Base-by-base conservation (phyloP, 2,113 vertebrate genomes). In the Halichoeres trimaculatus region DNA sequence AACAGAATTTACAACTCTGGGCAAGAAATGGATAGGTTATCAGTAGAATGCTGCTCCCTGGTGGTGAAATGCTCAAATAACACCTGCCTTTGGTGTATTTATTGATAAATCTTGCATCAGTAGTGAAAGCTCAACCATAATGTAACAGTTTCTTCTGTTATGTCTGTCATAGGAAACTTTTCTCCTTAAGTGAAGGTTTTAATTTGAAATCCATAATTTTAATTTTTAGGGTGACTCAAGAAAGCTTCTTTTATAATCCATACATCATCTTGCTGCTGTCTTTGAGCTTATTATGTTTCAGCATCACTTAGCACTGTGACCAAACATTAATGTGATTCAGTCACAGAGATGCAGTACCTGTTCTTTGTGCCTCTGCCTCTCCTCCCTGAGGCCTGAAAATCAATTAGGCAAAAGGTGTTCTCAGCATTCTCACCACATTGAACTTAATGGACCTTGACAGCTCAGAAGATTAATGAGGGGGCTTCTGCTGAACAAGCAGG, bases 401-500 rank as follows among this genome's bases (percentile, higher is more conserved):
- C 78, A 85, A 80, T 56, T 62, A 59, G 80, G 76, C 43, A 60
- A 74, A 84, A 66, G 26, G 47, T 74, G 61, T 45, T 72, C 70
- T 86, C 74, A 83, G 81, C 69, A 14, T 52, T 74, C 36, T 63
- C 47, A 41, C 40, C 17, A 48, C n/a, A 72, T 38, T 19, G 60
- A 68, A 60, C 47, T 66, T 66, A 43, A 72, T 60, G 47, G 34
- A 48, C 53, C 48, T 1, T 34, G 84, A 57, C 38, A 2, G 23
- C 56, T 22, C n/a, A 8, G n/a, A 67, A 54, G 74, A 88, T 84
- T 83, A 84, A 90, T 19, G 76, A 70, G 62, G 61, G 41, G 47
- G 71, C 38, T 72, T 72, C 63, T 84, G 84, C 82, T 88, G 84
- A 85, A 70, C 62, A n/a, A 70, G 81, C 70, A 78, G 5, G 36